A percentile compares a stretch with the other conserved stretches of the same genome.
Evolutionary conservation across 2,797 vertebrate genomes (phyloP).

Genomic region (Chelmon rostratus): DNA sequence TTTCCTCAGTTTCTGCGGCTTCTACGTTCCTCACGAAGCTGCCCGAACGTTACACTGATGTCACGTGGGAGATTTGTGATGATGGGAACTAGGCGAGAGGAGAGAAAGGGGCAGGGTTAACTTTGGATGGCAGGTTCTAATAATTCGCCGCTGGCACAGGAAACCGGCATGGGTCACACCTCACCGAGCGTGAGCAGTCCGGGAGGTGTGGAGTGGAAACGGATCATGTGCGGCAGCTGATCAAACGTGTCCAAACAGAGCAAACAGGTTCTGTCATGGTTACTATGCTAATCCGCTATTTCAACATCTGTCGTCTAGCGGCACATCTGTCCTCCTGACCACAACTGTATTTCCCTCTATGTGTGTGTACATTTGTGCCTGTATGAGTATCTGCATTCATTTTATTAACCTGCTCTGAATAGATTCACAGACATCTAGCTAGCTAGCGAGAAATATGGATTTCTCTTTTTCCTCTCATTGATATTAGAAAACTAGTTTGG

Average conservation of each 20-base stretch:
- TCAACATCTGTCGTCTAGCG: constrained; percentile 24
- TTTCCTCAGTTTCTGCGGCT: constrained; percentile 51
- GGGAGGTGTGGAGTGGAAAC: constrained; percentile 49
- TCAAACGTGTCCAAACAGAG: constrained; percentile 60
- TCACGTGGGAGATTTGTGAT: constrained; percentile 36
- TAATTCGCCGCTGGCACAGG: constrained; percentile 39
- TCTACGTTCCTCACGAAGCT: constrained; percentile 32
- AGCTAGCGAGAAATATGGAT: neutral
- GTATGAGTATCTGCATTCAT: neutral
- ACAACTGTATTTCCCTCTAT: neutral
- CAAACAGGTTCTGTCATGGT: constrained; percentile 36
- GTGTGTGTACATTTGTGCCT: neutral
- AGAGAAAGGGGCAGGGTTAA: constrained; percentile 50
- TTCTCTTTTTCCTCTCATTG: neutral
- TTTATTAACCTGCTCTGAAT: constrained; percentile 12
- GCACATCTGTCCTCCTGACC: neutral
- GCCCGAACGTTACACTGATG: constrained; percentile 31
- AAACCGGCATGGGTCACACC: constrained; percentile 50
- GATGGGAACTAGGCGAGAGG: constrained; percentile 27
- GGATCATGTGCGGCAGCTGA: constrained; percentile 67
- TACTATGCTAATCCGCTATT: constrained; percentile 16
- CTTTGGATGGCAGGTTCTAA: constrained; percentile 62
- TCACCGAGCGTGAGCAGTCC: constrained; percentile 45
- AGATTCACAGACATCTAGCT: neutral
- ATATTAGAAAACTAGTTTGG: neutral